A percentile compares a stretch with the other conserved stretches of the same genome.
Conservation (phyloP, 2,797 vertebrate genomes). For the Neostethus bicornis region DNA sequence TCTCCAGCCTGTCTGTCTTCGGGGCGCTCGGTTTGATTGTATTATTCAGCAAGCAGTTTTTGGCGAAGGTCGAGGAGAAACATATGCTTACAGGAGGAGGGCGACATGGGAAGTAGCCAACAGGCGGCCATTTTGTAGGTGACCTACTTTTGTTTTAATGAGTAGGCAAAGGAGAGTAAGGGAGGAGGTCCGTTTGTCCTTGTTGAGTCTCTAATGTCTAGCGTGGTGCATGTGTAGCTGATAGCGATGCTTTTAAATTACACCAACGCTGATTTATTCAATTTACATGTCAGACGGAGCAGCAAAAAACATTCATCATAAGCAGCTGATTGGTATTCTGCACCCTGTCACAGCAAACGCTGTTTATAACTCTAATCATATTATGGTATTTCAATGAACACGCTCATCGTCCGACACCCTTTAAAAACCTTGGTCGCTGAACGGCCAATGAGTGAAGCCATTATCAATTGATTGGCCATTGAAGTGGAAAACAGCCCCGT, state of each 20-base stretch:
- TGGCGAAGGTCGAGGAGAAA: constrained; percentile 65
- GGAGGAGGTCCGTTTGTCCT: constrained; percentile 52
- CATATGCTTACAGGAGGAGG: constrained; percentile 75
- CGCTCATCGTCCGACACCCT: constrained; percentile 58
- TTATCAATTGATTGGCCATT: constrained; percentile 61
- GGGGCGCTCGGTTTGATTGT: constrained; percentile 58
- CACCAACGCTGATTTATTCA: constrained; percentile 56
- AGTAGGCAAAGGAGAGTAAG: constrained; percentile 50
- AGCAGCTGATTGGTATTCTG: constrained; percentile 51
- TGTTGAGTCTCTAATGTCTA: constrained; percentile 30
- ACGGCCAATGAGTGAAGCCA: constrained; percentile 44
- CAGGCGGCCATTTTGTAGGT: constrained; percentile 72
- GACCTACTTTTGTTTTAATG: constrained; percentile 77
- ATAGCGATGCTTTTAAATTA: constrained; percentile 62
- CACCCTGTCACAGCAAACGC: constrained; percentile 32
- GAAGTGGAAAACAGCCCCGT: constrained; percentile 45
- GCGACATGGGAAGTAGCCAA: constrained; percentile 63
- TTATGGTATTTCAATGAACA: constrained; percentile 62
- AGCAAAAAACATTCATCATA: constrained; percentile 65
- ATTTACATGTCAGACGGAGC: constrained; percentile 36
- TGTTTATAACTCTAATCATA: constrained; percentile 61
- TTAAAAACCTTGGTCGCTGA: constrained; percentile 40
- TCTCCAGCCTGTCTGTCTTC: constrained; percentile 61
- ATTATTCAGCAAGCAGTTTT: constrained; percentile 70
- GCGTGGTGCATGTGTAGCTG: constrained; percentile 30